These are phyloP conservation scores for Zaprionus obscuricornis DNA, from an alignment of 2,888 invertebrate species.

Conservation along the genomic window DNA sequence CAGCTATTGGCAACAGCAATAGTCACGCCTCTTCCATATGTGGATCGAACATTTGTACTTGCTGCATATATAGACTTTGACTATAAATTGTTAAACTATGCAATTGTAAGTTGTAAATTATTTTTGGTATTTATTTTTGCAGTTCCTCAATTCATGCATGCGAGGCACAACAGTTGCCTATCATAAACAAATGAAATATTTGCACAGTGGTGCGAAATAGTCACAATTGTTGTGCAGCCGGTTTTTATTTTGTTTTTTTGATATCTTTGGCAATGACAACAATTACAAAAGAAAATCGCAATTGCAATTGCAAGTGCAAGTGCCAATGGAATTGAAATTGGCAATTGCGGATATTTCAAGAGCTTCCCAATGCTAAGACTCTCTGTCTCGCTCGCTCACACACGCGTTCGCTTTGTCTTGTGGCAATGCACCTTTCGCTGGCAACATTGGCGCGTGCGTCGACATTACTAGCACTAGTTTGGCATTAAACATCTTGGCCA, in stretches of 20 bases:
- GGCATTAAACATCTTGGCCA: constrained; percentile 15
- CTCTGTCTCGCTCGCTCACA: not conserved
- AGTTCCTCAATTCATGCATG: constrained; percentile 51
- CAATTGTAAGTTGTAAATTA: not conserved
- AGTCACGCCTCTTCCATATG: no score
- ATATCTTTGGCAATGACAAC: constrained; percentile 45
- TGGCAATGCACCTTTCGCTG: constrained; percentile 57
- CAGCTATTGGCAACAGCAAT: constrained; percentile 8
- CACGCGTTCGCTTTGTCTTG: no score
- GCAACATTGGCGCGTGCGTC: constrained; percentile 60
- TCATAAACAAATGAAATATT: constrained; percentile 54
- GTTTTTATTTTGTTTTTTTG: constrained; percentile 30
- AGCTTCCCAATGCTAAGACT: not conserved
- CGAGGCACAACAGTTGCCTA: constrained; percentile 37
- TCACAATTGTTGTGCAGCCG: constrained; percentile 39
- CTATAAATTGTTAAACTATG: no score
- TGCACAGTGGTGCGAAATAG: constrained; percentile 27
- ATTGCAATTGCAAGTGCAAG: constrained; percentile 65
- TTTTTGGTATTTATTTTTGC: constrained; percentile 3
- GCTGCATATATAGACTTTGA: no score
- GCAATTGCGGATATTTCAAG: constrained; percentile 63
- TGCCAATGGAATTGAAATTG: constrained; percentile 62
- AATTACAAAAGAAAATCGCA: constrained; percentile 67
- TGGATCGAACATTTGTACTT: constrained; percentile 14
- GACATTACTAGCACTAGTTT: constrained; percentile 39